Conservation (phyloP, 2,797 vertebrate species). For the Sarcoramphus papa region DNA sequence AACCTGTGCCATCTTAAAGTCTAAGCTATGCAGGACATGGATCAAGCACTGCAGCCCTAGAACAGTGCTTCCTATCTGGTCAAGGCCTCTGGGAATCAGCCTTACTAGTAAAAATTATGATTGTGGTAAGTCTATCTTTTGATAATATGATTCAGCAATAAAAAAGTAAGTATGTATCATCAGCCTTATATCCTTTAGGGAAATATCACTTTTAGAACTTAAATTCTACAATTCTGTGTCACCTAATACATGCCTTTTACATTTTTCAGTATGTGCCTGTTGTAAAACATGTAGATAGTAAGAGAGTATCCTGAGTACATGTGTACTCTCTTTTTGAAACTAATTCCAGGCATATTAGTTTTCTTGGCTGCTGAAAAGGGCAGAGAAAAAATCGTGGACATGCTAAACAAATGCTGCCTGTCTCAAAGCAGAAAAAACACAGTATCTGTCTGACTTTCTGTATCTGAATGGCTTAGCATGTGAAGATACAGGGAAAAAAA, state of each 20-base stretch:
- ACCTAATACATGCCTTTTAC: neutral
- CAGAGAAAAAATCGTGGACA: neutral
- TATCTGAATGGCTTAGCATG: constrained; percentile 43
- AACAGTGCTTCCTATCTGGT: neutral
- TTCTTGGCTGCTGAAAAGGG: neutral
- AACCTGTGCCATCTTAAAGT: neutral
- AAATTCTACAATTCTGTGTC: neutral
- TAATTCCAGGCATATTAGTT: neutral
- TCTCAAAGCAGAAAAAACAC: neutral
- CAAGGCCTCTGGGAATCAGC: neutral
- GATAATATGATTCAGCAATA: neutral
- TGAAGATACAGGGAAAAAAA: constrained; percentile 46
- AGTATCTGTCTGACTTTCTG: constrained; percentile 20
- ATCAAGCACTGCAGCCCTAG: neutral
- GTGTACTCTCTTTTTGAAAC: neutral
- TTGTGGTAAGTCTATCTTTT: neutral
- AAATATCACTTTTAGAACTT: neutral
- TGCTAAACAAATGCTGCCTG: neutral
- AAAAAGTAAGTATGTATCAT: neutral
- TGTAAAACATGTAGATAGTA: neutral
- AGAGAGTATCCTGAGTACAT: neutral
- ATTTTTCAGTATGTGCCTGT: neutral
- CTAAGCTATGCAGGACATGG: neutral
- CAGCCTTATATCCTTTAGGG: neutral
- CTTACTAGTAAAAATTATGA: neutral